Conservation (phyloP, 2,797 vertebrate genomes). For the Tolypeutes matacus region DNA sequence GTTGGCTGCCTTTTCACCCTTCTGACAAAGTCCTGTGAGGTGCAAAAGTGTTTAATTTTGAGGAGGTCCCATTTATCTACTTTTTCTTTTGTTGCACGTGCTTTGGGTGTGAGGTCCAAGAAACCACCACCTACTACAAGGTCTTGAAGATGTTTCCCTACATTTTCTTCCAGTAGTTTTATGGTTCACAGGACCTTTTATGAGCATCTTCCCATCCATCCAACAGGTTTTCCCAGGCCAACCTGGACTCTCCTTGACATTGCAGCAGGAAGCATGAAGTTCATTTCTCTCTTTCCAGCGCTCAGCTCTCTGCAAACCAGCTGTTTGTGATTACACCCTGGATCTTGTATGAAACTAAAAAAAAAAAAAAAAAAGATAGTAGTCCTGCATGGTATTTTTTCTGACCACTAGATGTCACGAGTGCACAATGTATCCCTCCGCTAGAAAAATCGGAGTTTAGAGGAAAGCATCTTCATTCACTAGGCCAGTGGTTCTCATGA, state of each 20-base stretch:
- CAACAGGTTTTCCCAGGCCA: neutral
- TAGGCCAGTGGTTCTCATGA: fast-evolving
- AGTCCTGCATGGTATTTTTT: constrained; percentile 74
- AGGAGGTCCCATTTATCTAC: too few relatives aligned
- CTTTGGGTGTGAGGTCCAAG: too few relatives aligned
- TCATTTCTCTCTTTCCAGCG: neutral
- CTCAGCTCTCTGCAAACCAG: neutral
- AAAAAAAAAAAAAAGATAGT: neutral
- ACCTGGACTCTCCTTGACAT: neutral
- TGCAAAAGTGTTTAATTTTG: too few relatives aligned
- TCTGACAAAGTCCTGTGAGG: too few relatives aligned
- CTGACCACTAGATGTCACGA: constrained; percentile 86
- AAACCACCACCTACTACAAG: too few relatives aligned
- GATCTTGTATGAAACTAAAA: neutral
- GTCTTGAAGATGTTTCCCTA: too few relatives aligned
- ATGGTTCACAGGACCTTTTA: too few relatives aligned
- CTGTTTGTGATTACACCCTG: constrained; percentile 36
- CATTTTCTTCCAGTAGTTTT: too few relatives aligned
- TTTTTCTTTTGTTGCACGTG: too few relatives aligned
- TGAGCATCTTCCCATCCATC: neutral
- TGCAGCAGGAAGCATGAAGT: neutral
- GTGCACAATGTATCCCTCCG: constrained; percentile 64
- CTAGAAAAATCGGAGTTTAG: neutral
- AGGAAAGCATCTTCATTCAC: neutral
- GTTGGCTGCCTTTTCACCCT: too few relatives aligned